Base-by-base conservation (phyloP, 1,140 invertebrate genomes). In the Temnothorax curvispinosus region DNA sequence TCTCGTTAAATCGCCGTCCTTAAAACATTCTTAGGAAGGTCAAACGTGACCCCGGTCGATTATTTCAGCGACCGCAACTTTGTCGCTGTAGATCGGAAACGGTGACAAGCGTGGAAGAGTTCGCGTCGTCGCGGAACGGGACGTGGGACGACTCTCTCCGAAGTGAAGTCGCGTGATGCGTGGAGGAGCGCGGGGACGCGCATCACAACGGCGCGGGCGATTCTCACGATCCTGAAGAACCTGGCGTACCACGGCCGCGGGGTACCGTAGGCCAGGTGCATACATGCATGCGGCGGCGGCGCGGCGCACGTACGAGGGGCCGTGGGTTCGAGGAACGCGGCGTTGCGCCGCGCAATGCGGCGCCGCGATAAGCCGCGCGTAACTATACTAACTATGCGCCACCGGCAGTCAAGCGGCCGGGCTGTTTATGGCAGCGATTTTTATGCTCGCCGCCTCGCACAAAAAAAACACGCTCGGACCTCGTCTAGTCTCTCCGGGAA, bases 151-250 rank as follows among this genome's bases (percentile, higher is more conserved):
- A 18, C 32, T 15, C 50, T 62, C 50, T 62, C 6, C 27, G 27
- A 27, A 27, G 27, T 27, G 0, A 56, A 56, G 71, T 74, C 18
- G 50, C 50, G 32, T 13, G 27, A 27, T 27, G 21, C 8, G 13
- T 3, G 13, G 50, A 15, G 50, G 50, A 50, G 47, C 47, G 47
- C 47, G 38, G 5, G 21, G 56, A 27, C 71, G 56, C 71, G 69
- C 27, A 27, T 27, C 35, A 18, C 41, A 38, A 52, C 47, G 35
- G n/a, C 38, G 6, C 38, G 3, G 38, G 38, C 38, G 50, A 88
- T 88, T 88, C 87, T 88, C 87, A 88, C 87, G 75, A 78, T 80
- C 67, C 58, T 21, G 35, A 52, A 47, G 52, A 78, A 62, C 64
- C 64, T 56, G 69, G 62, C 64, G 64, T 35, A 72, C 41, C 54